Percentiles rank a stretch among this genome's conserved stretches.
Conservation (phyloP, 2,888 invertebrate species). For the Pristionchus mayeri region DNA sequence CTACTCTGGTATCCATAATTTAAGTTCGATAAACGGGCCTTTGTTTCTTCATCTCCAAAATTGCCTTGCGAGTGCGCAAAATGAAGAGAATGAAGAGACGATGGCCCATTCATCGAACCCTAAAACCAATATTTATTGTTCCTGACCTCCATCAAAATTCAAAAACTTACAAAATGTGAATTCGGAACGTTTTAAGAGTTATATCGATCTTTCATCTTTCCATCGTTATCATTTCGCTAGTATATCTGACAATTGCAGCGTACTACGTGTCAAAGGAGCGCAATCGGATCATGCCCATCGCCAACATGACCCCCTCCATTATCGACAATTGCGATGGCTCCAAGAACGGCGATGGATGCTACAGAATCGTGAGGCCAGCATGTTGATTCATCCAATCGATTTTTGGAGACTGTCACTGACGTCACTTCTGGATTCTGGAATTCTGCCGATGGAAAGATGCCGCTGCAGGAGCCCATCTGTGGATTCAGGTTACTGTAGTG, state of each 20-base stretch:
- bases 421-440: conserved; percentile 60
- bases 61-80: too few relatives aligned
- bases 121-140: too few relatives aligned
- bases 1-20: conserved; percentile 55
- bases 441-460: conserved; percentile 57
- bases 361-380: conserved; percentile 47
- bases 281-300: conserved; percentile 45
- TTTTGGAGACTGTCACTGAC: conserved; percentile 56
- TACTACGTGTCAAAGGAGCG: conserved; percentile 49
- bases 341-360: conserved; percentile 52
- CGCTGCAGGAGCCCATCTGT: conserved; percentile 59
- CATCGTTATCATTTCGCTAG: too few relatives aligned
- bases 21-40: too few relatives aligned
- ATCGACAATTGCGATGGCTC: conserved; percentile 54
- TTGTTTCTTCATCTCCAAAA: too few relatives aligned
- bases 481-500: conserved; percentile 54
- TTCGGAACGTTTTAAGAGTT: too few relatives aligned
- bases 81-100: neutral
- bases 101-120: too few relatives aligned
- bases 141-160: too few relatives aligned
- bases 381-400: neutral
- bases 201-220: too few relatives aligned
- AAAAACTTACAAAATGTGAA: too few relatives aligned
- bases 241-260: neutral
- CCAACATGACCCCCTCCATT: conserved; percentile 53